Evolutionary conservation across 2,797 vertebrate species (phyloP).

Genomic region (Coreius guichenoti): DNA sequence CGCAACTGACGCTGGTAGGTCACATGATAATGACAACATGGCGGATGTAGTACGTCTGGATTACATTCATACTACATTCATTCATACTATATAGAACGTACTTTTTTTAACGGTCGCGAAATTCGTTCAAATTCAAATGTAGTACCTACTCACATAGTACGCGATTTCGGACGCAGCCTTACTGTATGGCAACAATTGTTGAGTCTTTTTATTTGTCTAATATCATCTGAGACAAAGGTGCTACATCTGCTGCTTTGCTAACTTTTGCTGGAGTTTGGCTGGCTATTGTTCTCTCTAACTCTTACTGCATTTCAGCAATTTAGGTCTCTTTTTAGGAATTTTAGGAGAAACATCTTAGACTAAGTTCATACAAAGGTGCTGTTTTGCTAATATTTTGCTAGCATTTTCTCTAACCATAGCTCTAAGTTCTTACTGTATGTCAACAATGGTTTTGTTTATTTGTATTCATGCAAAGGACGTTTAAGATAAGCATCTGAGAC

Average conservation of each 20-base stretch:
- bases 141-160: no score
- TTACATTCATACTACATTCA: no score
- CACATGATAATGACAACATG: no score
- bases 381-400: neutral
- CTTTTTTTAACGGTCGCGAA: no score
- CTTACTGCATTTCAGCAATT: neutral
- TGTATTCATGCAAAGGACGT: neutral
- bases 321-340: neutral
- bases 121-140: no score
- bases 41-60: no score
- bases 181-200: neutral
- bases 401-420: neutral
- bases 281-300: neutral
- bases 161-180: neutral
- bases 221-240: neutral
- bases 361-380: neutral
- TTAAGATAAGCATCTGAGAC: neutral
- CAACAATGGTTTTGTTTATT: neutral
- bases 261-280: neutral
- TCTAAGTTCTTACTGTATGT: neutral
- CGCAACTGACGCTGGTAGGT: no score
- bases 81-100: no score
- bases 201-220: no score
- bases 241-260: neutral
- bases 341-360: neutral